Percentiles rank a stretch among this genome's conserved stretches.
Evolutionary conservation across 2,888 invertebrate genomes (phyloP).

Genomic region (Neelides folsomi): DNA sequence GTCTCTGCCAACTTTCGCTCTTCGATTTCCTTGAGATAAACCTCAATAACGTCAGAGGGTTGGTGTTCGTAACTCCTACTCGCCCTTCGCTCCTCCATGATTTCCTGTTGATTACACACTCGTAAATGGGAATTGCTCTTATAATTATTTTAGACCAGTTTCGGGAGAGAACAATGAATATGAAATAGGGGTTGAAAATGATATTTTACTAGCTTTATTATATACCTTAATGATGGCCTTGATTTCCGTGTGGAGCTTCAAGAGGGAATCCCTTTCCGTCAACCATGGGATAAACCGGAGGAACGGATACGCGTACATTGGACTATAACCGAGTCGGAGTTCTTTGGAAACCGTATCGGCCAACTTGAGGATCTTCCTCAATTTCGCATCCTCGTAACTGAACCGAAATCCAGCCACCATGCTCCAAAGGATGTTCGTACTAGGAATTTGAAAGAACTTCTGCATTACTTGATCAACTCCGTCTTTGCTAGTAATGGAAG

Average conservation of each 20-base stretch:
- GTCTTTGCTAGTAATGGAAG: not conserved
- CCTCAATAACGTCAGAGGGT: constrained; percentile 17
- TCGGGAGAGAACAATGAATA: no score
- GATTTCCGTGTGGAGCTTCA: constrained; percentile 10
- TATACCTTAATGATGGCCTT: no score
- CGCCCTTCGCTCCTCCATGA: constrained; percentile 10
- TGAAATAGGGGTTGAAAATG: no score
- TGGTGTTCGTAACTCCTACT: constrained; percentile 11
- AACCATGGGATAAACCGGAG: constrained; percentile 11
- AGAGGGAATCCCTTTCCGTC: constrained; percentile 13
- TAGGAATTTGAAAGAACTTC: constrained; percentile 16
- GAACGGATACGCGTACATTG: constrained; percentile 13
- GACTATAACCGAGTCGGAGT: constrained; percentile 9
- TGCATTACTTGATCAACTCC: constrained; percentile 7
- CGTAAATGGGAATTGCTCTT: no score
- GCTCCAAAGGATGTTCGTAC: constrained; percentile 16
- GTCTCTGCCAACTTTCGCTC: not conserved
- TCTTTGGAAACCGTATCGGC: constrained; percentile 12
- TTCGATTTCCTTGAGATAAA: constrained; percentile 15
- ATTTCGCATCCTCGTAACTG: constrained; percentile 10
- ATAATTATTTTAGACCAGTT: no score
- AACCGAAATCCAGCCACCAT: constrained; percentile 15
- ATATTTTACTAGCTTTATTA: no score
- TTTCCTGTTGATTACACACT: constrained; percentile 6
- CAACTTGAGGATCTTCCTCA: constrained; percentile 7